Base-by-base conservation (phyloP, 2,888 invertebrate genomes). In the Calameuta pallipes region DNA sequence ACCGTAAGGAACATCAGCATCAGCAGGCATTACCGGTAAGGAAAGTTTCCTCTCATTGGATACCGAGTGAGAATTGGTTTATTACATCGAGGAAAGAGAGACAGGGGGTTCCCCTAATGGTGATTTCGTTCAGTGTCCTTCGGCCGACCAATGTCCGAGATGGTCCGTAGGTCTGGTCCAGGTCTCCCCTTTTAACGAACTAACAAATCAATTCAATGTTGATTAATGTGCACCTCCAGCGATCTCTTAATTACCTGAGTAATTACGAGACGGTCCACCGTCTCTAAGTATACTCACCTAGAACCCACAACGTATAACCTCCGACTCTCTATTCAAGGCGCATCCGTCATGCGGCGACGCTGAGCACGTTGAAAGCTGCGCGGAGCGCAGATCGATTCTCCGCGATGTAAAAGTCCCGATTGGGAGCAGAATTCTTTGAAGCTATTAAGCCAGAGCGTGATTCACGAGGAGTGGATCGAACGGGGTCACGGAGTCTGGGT, bases 171-270 rank as follows among this genome's bases (percentile, higher is more conserved):
- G 56, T 23, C 56, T 9, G 23, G 23, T 56, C 56, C 56, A 56
- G 9, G 23, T 23, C 23, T 78, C 74, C 79, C 82, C 83, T 83
- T 86, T 85, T 83, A 85, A 85, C 83, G 80, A 78, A 86, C 86
- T 87, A 87, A 88, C 89, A 85, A 89, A 89, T 90, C 89, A 89
- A 90, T 90, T 87, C 85, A 82, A 87, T 87, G 84, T 86, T 87
- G 88, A 89, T 89, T 86, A 88, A 90, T 89, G 87, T 81, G 78
- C 83, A 81, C 84, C 85, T 82, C 84, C 82, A 84, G 86, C 83
- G 84, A 83, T 85, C 84, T 79, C 84, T 85, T 87, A 88, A 89
- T 89, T 88, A 87, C 85, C 84, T 79, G 84, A 85, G 85, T 87
- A 89, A 87, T 88, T 87, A 84, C 84, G 81, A 83, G 87, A 87